phyloP scores from a whole-genome alignment of 2,797 vertebrate species.

The Platyrinchus mystaceus region DNA sequence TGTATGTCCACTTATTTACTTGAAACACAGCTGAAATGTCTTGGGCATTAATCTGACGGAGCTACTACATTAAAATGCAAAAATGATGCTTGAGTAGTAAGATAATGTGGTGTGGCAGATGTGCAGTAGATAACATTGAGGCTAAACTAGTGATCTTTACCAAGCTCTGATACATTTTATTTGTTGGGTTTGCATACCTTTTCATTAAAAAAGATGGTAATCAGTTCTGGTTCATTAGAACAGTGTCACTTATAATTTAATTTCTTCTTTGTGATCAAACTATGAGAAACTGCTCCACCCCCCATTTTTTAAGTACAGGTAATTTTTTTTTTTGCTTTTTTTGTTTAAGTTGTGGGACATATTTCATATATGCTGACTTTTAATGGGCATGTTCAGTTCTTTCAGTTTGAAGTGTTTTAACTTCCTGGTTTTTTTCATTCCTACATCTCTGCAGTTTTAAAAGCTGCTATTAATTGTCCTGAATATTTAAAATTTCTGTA shows the following conservation, averaged over 20 bases:
- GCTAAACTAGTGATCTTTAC: constrained; percentile 70
- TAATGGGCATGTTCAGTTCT: background rate
- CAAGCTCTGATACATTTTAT: constrained; percentile 71
- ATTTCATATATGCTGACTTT: background rate
- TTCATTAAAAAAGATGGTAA: constrained; percentile 69
- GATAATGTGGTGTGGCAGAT: constrained; percentile 80
- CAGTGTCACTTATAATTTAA: constrained; percentile 68
- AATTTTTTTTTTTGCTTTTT: background rate
- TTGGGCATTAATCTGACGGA: constrained; percentile 82
- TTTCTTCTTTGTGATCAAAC: constrained; percentile 62
- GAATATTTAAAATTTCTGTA: background rate
- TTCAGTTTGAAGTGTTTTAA: background rate
- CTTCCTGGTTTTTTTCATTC: background rate
- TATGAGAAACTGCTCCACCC: constrained; percentile 3
- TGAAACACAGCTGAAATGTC: constrained; percentile 79
- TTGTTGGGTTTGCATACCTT: constrained; percentile 69
- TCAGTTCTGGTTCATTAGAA: constrained; percentile 77
- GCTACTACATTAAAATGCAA: constrained; percentile 80
- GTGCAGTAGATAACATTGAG: constrained; percentile 68
- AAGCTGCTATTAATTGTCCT: background rate
- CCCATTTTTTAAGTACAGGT: background rate
- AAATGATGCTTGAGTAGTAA: constrained; percentile 70
- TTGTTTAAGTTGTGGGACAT: background rate
- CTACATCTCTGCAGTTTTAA: background rate
- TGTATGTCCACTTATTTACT: constrained; percentile 81